Evolutionary conservation across 2,888 invertebrate species (phyloP).

Genomic region (Agrochola macilenta): DNA sequence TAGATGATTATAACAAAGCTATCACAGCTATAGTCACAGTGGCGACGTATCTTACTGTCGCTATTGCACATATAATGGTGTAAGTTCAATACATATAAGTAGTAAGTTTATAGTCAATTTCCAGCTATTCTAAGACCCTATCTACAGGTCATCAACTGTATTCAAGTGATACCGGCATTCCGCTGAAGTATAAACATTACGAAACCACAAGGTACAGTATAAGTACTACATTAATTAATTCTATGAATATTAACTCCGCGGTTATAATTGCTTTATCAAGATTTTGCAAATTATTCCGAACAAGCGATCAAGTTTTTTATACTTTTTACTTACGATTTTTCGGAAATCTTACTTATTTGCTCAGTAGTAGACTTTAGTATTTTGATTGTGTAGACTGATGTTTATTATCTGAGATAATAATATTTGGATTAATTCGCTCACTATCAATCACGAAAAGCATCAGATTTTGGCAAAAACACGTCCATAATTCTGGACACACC

Average conservation of each 20-base stretch:
- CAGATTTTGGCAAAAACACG: conserved; percentile 49
- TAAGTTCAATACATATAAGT: background rate
- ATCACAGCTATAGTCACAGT: background rate
- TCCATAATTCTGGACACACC: conserved; percentile 23
- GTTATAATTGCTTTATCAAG: conserved; percentile 43
- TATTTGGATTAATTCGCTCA: background rate
- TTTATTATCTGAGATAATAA: background rate
- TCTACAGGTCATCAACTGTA: background rate
- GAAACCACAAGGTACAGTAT: conserved; percentile 11
- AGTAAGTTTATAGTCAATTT: background rate
- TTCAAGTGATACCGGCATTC: background rate
- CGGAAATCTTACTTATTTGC: background rate
- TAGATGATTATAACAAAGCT: conserved; percentile 9
- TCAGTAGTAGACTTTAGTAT: no score
- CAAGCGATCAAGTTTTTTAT: conserved; percentile 11
- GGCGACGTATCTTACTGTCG: background rate
- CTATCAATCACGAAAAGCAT: conserved; percentile 13
- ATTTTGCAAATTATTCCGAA: conserved; percentile 9
- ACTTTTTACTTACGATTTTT: conserved; percentile 19
- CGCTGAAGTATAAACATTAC: conserved; percentile 14
- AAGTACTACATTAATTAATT: conserved; percentile 23
- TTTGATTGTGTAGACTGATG: background rate
- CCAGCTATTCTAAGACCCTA: background rate
- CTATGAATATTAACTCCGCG: conserved; percentile 23
- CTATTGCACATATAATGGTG: background rate